Conservation (phyloP, 2,113 vertebrate genomes). For the Silurus glanis region DNA sequence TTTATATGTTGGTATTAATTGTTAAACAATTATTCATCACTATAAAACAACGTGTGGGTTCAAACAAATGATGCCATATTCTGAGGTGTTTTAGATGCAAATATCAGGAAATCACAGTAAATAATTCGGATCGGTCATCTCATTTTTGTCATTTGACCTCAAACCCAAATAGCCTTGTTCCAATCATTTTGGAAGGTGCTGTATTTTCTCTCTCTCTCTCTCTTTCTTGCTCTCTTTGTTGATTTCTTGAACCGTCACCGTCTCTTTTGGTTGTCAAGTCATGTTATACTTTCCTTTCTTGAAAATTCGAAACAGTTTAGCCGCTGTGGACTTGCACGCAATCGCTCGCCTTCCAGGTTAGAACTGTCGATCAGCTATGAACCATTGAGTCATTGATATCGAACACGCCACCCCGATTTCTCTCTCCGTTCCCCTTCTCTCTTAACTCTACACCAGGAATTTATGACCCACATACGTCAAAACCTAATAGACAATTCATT, state of each 20-base stretch:
- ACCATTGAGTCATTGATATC: not conserved
- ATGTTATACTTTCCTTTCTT: not conserved
- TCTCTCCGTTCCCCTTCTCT: not conserved
- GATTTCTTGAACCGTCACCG: too few relatives aligned
- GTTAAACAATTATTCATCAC: not conserved
- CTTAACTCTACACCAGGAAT: not conserved
- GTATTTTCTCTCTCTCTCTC: not conserved
- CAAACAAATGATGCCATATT: not conserved
- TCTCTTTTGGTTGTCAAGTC: not conserved
- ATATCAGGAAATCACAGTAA: not conserved
- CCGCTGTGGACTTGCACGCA: not conserved
- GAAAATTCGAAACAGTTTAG: not conserved
- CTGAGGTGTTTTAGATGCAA: not conserved
- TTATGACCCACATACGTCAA: not conserved
- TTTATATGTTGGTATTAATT: not conserved
- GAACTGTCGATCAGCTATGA: not conserved
- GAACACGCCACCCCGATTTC: not conserved
- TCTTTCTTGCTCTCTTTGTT: not conserved
- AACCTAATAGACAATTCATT: not conserved
- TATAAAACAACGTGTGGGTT: not conserved
- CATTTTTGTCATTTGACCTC: not conserved
- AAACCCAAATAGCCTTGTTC: not conserved
- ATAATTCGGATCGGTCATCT: too few relatives aligned
- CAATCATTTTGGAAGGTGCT: not conserved
- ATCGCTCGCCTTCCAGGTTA: not conserved